phyloP scores from a whole-genome alignment of 1,140 invertebrate species.

The Sinonovacula constricta region DNA sequence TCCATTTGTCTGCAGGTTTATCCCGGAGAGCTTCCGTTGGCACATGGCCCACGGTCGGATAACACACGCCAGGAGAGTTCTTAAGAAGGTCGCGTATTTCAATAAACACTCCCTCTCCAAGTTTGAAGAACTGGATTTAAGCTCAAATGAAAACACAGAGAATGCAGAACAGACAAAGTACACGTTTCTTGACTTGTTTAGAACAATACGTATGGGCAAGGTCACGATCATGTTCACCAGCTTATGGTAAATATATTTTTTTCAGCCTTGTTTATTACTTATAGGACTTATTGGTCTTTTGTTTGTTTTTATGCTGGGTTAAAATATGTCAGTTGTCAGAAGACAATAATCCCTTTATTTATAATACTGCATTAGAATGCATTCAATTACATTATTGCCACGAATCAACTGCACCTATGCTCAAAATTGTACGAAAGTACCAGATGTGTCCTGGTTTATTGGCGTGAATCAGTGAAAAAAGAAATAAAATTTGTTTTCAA shows the following conservation, averaged over 20 bases:
- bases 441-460: too few species aligned
- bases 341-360: too few species aligned
- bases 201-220: background rate
- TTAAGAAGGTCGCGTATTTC: constrained; percentile 3
- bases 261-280: too few species aligned
- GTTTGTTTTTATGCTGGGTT: too few species aligned
- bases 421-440: too few species aligned
- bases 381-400: too few species aligned
- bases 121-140: background rate
- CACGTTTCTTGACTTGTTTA: constrained; percentile 9
- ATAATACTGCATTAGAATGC: too few species aligned
- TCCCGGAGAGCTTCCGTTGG: constrained; percentile 37
- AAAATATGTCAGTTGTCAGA: too few species aligned
- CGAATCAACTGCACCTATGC: too few species aligned
- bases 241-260: constrained; percentile 31
- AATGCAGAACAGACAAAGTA: constrained; percentile 7
- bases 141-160: background rate
- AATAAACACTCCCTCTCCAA: constrained; percentile 10
- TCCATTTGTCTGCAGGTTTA: background rate
- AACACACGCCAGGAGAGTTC: constrained; percentile 12
- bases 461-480: too few species aligned
- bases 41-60: constrained; percentile 22
- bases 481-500: too few species aligned
- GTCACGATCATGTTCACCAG: background rate
- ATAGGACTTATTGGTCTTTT: too few species aligned